These are phyloP conservation scores for Hippocampus zosterae DNA, from an alignment of 2,113 vertebrate genomes.

Conservation along the genomic window DNA sequence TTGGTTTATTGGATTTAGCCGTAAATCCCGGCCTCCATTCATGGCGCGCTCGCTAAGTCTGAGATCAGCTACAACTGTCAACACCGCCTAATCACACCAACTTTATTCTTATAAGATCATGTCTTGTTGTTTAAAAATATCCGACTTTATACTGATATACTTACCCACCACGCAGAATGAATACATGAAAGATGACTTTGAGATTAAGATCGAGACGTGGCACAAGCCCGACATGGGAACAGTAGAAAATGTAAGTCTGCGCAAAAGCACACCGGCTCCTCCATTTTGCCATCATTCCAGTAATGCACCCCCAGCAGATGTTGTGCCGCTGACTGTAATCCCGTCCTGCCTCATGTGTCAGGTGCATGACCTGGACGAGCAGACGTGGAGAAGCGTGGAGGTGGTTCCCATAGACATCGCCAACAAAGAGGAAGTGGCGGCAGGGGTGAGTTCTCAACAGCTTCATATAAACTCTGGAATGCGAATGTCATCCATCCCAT, in stretches of 20 bases:
- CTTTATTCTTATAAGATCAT: neutral
- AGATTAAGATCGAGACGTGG: conserved; percentile 99
- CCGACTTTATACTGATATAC: neutral
- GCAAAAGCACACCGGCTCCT: neutral
- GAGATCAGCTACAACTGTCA: conserved; percentile 7
- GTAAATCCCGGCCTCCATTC: conserved; percentile 25
- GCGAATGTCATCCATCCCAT: neutral
- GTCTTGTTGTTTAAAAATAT: neutral
- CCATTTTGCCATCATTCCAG: conserved; percentile 13
- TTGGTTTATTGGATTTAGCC: conserved; percentile 57
- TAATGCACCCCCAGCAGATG: neutral
- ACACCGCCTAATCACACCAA: neutral
- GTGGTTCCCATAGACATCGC: conserved; percentile 91
- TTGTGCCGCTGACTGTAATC: neutral
- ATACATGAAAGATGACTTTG: conserved; percentile 99
- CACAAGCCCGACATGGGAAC: conserved; percentile 94
- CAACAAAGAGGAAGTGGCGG: conserved; percentile 85
- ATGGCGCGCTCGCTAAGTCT: conserved; percentile 11
- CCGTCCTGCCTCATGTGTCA: conserved; percentile 38
- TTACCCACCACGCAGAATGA: conserved; percentile 80
- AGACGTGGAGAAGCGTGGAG: conserved; percentile 89
- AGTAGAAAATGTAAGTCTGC: conserved; percentile 86
- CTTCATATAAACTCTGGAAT: no score
- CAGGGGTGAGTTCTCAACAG: conserved; percentile 76
- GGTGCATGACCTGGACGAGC: conserved; percentile 91